Evolutionary conservation across 2,797 vertebrate genomes (phyloP), one percentile per base, ranked within the genome.

Genomic region (Sardinella longiceps): DNA sequence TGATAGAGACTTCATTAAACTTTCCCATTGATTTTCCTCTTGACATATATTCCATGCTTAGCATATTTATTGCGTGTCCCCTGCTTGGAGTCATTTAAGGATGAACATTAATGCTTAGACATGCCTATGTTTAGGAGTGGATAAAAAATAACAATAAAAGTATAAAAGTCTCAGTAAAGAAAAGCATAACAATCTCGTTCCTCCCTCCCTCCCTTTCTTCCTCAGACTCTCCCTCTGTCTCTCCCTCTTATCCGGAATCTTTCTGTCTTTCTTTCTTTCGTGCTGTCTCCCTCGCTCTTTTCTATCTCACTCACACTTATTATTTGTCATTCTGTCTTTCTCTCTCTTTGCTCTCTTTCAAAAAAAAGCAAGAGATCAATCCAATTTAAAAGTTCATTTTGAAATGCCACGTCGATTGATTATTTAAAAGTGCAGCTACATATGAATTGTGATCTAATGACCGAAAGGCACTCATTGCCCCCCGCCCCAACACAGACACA

Each of bases 341-440:
- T 70, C 9, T 66, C 23, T 60, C 56, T 92, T 20, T 25, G 23
- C 58, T 28, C n/a, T 28, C 58, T 28, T 6, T 60, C n/a, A 5
- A 70, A 70, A 70, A 56, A 37, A 30, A 70, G 63, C 63, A 70
- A 70, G 33, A 33, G 63, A 70, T 70, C 63, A 30, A 70, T 70
- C 63, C 28, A 14, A 37, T 70, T 70, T 37, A 70, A 30, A 70
- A 90, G 84, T 90, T 89, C 81, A 87, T 92, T 88, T 91, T 90
- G 51, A 63, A 83, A 51, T 87, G 89, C 89, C 90, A 89, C 86
- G 87, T 90, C 87, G 88, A 89, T 91, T 91, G 90, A 88, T 92
- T 92, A 88, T 91, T 94, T 92, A 92, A 93, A 91, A 92, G 89
- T 84, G 70, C 88, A 89, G 87, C 90, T 87, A 90, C 89, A 91